Evolutionary conservation across 2,888 invertebrate genomes (phyloP).

Genomic region (Clusia tigrina): DNA sequence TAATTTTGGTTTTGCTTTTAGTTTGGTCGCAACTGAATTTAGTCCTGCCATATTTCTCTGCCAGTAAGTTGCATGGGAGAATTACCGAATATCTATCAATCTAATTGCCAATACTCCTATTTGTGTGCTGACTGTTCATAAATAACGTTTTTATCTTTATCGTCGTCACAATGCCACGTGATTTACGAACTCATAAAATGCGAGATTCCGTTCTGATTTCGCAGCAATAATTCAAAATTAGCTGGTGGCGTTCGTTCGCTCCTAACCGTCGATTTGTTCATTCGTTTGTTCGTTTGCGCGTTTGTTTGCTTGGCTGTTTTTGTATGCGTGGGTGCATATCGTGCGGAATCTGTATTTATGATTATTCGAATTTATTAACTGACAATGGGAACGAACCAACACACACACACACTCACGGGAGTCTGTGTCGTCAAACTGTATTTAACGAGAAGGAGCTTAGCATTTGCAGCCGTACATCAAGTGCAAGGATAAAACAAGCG

Average conservation of each 20-base stretch:
- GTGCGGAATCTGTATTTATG: constrained; percentile 3
- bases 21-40: too few species aligned
- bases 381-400: not conserved
- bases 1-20: too few species aligned
- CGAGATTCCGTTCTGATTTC: too few species aligned
- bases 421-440: not conserved
- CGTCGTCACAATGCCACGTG: not conserved
- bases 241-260: not conserved
- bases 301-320: too few species aligned
- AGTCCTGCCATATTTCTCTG: too few species aligned
- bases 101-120: constrained; percentile 50
- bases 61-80: too few species aligned
- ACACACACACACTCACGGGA: not conserved
- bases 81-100: constrained; percentile 54
- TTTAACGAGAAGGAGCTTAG: too few species aligned
- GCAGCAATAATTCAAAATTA: not conserved
- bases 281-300: too few species aligned
- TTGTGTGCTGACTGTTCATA: constrained; percentile 51
- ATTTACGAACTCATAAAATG: not conserved
- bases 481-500: too few species aligned
- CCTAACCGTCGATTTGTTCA: too few species aligned
- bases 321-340: not conserved
- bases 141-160: not conserved
- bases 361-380: constrained; percentile 15
- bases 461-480: too few species aligned